Percentiles rank a stretch among this genome's conserved stretches.
These are phyloP conservation scores for Lutraria rhynchaena DNA, from an alignment of 1,140 invertebrate species.

Conservation along the genomic window DNA sequence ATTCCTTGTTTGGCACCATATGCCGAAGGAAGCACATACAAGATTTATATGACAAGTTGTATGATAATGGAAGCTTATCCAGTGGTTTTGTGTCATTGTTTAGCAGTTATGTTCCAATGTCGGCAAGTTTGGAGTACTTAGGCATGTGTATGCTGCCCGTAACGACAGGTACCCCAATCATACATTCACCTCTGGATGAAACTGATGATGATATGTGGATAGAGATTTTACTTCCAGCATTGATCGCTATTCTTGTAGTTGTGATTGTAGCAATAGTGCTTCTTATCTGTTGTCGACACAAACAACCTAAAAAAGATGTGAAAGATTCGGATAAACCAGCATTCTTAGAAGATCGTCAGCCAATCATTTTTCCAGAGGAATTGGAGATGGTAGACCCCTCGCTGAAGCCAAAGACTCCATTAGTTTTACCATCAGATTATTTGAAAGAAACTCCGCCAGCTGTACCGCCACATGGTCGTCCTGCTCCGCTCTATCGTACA, in stretches of 20 bases:
- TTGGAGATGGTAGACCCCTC: conserved; percentile 63
- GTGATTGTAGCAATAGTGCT: conserved; percentile 51
- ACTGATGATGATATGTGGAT: conserved; percentile 35
- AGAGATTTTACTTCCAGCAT: conserved; percentile 58
- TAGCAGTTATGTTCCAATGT: conserved; percentile 1
- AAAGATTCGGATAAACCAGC: conserved; percentile 64
- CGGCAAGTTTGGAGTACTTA: conserved; percentile 33
- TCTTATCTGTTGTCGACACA: conserved; percentile 54
- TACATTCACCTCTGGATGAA: background rate
- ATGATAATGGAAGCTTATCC: conserved; percentile 39
- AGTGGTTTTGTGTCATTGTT: conserved; percentile 42
- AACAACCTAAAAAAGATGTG: conserved; percentile 31
- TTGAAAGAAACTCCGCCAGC: conserved; percentile 51
- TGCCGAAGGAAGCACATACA: conserved; percentile 43
- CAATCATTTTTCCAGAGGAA: conserved; percentile 71
- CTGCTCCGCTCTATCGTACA: conserved; percentile 50
- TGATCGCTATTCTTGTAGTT: conserved; percentile 60
- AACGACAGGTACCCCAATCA: background rate
- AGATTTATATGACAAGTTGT: conserved; percentile 30
- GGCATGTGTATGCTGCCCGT: conserved; percentile 49
- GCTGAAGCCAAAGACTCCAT: conserved; percentile 60
- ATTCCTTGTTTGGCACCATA: conserved; percentile 40
- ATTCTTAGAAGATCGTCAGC: conserved; percentile 68
- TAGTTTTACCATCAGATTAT: conserved; percentile 64
- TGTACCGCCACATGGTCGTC: conserved; percentile 25